Conservation (phyloP, 2,888 invertebrate genomes). For the Acanthopleura granulata region DNA sequence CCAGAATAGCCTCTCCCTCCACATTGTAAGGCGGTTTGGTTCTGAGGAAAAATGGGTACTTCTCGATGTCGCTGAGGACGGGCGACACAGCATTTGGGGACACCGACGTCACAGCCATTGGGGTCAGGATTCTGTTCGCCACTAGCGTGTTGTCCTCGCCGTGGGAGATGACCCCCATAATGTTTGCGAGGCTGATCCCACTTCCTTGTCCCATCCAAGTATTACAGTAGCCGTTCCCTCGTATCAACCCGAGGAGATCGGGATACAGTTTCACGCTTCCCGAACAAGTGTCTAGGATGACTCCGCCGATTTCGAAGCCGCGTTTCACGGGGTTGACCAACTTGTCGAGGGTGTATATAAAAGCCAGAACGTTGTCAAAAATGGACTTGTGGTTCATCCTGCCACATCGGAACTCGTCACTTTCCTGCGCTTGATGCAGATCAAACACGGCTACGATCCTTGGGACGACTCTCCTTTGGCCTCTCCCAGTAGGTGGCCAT, state of each 20-base stretch:
- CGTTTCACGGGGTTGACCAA: slow-evolving; percentile 21
- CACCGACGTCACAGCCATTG: slow-evolving; percentile 73
- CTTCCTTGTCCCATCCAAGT: slow-evolving; percentile 21
- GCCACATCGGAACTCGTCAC: slow-evolving; percentile 52
- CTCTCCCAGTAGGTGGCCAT: slow-evolving; percentile 24
- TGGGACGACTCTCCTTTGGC: slow-evolving; percentile 52
- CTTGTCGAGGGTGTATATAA: slow-evolving; percentile 62
- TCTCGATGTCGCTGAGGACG: slow-evolving; percentile 39
- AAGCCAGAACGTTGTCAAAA: slow-evolving; percentile 62
- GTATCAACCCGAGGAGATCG: slow-evolving; percentile 60
- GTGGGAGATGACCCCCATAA: slow-evolving; percentile 61
- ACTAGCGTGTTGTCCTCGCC: slow-evolving; percentile 52
- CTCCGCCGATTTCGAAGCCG: slow-evolving; percentile 27
- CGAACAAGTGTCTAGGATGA: slow-evolving; percentile 59
- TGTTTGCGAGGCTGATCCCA: slow-evolving; percentile 27
- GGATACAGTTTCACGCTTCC: slow-evolving; percentile 51
- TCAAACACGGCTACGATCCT: slow-evolving; percentile 48
- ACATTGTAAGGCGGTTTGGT: slow-evolving; percentile 53
- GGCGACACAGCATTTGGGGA: slow-evolving; percentile 47
- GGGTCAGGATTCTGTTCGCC: slow-evolving; percentile 70
- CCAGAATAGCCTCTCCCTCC: slow-evolving; percentile 55
- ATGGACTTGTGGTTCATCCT: slow-evolving; percentile 44
- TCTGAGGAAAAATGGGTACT: slow-evolving; percentile 52
- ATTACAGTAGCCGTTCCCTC: slow-evolving; percentile 61
- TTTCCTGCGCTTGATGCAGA: slow-evolving; percentile 52